Evolutionary conservation across 2,888 invertebrate genomes (phyloP).

Genomic region (Gisinianus flammeolus): DNA sequence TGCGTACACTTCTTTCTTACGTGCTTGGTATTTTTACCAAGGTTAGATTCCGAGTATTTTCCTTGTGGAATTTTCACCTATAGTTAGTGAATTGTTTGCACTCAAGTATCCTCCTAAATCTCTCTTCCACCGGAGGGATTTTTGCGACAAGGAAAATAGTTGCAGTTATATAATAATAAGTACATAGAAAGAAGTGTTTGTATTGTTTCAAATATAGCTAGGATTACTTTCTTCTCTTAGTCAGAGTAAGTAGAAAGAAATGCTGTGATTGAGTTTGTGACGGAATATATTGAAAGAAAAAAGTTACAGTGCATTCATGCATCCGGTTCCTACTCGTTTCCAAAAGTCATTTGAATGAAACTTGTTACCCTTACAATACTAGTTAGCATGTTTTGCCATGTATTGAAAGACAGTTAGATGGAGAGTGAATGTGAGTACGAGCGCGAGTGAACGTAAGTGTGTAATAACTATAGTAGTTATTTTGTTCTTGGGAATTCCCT

Average conservation of each 20-base stretch:
- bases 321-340: conserved; percentile 12
- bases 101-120: background rate
- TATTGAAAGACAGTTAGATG: conserved; percentile 1
- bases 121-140: background rate
- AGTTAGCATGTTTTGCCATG: background rate
- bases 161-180: background rate
- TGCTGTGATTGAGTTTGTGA: no score
- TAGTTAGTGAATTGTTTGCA: background rate
- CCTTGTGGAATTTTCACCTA: conserved; percentile 25
- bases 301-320: background rate
- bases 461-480: no score
- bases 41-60: conserved; percentile 39
- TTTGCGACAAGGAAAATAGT: background rate
- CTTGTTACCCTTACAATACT: background rate
- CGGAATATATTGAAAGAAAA: no score
- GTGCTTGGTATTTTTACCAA: no score
- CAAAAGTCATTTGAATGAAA: no score
- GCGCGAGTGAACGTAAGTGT: conserved; percentile 35
- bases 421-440: conserved; percentile 7
- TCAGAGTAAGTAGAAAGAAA: background rate
- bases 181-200: background rate
- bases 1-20: no score
- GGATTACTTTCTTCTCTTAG: no score
- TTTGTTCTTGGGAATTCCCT: conserved; percentile 30
- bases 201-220: no score